These are phyloP conservation scores for Austrofundulus limnaeus DNA, from an alignment of 2,113 vertebrate genomes.

Conservation along the genomic window DNA sequence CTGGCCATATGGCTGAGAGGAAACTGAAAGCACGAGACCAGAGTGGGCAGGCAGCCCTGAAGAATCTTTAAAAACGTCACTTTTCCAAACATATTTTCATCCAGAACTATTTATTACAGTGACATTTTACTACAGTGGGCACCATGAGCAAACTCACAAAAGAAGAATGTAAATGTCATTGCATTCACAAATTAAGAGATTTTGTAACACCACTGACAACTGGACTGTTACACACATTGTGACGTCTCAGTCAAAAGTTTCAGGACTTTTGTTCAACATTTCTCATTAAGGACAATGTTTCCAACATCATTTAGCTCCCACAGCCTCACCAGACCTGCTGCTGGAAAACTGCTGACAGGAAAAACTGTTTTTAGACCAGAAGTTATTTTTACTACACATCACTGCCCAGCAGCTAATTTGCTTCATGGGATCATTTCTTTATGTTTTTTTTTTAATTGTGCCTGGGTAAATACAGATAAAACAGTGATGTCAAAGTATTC, in stretches of 20 bases:
- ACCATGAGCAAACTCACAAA: conserved; percentile 3
- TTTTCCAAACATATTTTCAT: conserved; percentile 15
- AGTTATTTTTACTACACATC: not conserved
- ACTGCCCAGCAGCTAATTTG: not conserved
- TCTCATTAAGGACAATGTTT: conserved; percentile 21
- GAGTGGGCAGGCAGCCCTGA: conserved; percentile 20
- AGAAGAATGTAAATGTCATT: conserved; percentile 33
- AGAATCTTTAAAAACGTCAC: conserved; percentile 22
- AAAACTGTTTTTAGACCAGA: conserved; percentile 18
- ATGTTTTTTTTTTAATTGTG: not conserved
- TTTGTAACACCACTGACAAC: not conserved
- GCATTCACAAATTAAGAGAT: conserved; percentile 21
- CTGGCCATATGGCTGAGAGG: conserved; percentile 10
- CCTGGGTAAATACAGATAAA: too few relatives aligned
- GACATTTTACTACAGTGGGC: conserved; percentile 5
- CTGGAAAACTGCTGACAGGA: conserved; percentile 30
- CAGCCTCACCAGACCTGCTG: conserved; percentile 1
- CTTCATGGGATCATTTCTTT: conserved; percentile 2
- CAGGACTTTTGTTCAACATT: not conserved
- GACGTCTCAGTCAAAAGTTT: conserved; percentile 8
- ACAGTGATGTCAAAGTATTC: too few relatives aligned
- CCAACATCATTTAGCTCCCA: conserved; percentile 4
- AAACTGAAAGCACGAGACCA: conserved; percentile 28
- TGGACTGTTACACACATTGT: not conserved
- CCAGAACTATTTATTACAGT: conserved; percentile 21